These are phyloP conservation scores for Hemibagrus guttatus DNA, from an alignment of 2,797 vertebrate genomes.

Conservation along the genomic window DNA sequence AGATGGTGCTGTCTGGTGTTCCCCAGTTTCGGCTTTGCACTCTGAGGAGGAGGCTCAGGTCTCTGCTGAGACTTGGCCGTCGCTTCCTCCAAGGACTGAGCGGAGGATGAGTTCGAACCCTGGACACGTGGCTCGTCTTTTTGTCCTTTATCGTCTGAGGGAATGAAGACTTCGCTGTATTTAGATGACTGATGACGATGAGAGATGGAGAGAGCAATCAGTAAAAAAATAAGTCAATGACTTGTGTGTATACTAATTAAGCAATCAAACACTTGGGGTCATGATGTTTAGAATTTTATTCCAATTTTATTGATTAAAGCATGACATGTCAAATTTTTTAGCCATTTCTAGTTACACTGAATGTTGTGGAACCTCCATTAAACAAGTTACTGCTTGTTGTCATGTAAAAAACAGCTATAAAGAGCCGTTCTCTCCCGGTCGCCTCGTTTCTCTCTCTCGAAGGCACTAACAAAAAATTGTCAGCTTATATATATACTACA, in stretches of 20 bases:
- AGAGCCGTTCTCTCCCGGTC: too few species aligned
- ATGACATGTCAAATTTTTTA: too few species aligned
- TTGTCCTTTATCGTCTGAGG: conserved; percentile 36
- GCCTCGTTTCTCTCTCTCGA: too few species aligned
- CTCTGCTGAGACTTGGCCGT: conserved; percentile 54
- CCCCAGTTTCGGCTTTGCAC: conserved; percentile 76
- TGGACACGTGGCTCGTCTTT: conserved; percentile 40
- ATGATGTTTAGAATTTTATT: too few species aligned
- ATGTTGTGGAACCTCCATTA: too few species aligned
- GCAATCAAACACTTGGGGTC: too few species aligned
- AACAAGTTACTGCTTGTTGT: too few species aligned
- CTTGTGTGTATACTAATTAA: background rate
- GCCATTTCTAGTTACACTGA: too few species aligned
- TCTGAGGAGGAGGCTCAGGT: conserved; percentile 79
- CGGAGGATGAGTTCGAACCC: background rate
- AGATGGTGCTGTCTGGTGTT: conserved; percentile 80
- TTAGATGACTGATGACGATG: conserved; percentile 36
- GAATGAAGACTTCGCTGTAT: conserved; percentile 48
- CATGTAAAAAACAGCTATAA: too few species aligned
- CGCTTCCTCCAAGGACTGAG: conserved; percentile 18
- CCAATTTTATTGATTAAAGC: too few species aligned
- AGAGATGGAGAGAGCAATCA: background rate
- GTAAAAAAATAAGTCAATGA: background rate
- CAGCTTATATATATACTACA: too few species aligned
- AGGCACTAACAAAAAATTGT: too few species aligned